These are phyloP conservation scores for Xiphophorus maculatus DNA, from an alignment of 2,113 vertebrate genomes.

Conservation along the genomic window DNA sequence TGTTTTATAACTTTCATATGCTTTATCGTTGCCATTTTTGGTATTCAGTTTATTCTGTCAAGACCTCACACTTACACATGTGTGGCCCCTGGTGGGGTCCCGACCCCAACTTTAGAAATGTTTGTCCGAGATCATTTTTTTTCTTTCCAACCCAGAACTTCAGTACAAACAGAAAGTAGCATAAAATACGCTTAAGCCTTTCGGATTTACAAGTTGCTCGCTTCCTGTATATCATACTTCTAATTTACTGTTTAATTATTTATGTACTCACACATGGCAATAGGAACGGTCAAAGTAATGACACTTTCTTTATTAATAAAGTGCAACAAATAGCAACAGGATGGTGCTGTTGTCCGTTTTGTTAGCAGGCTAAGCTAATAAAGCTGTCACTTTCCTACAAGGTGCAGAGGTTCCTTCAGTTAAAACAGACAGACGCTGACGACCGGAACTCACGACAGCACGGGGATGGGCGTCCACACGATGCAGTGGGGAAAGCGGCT, in stretches of 20 bases:
- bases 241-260: background rate
- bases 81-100: no score
- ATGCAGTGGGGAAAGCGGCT: conserved; percentile 91
- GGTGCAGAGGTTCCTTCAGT: background rate
- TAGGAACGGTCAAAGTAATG: conserved; percentile 12
- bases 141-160: background rate
- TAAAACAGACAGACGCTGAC: background rate
- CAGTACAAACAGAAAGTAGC: background rate
- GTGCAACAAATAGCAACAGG: background rate
- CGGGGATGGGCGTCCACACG: conserved; percentile 96
- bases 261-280: background rate
- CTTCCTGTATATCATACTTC: background rate
- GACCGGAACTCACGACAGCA: conserved; percentile 89
- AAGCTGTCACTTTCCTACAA: conserved; percentile 36
- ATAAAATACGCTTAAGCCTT: background rate
- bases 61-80: no score
- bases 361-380: conserved; percentile 59
- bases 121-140: background rate
- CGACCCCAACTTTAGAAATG: no score
- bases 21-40: no score
- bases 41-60: no score
- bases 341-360: background rate
- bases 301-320: background rate
- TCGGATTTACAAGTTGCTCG: background rate
- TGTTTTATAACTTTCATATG: no score